These are phyloP conservation scores for Rotaria sp. DNA, from an alignment of 2,888 invertebrate genomes.

Conservation along the genomic window DNA sequence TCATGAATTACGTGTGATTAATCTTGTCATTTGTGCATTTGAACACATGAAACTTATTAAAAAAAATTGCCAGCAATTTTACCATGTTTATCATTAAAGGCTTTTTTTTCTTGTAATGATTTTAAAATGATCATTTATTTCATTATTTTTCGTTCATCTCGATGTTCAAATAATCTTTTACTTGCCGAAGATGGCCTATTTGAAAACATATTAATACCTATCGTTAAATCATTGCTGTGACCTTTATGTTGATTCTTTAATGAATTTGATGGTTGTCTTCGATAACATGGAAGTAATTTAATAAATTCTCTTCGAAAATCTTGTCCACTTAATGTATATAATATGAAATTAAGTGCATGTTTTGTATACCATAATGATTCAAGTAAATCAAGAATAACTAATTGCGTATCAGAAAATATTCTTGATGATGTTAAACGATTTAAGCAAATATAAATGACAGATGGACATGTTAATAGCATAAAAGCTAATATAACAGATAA, in stretches of 20 bases:
- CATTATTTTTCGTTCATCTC: neutral
- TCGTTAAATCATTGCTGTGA: neutral
- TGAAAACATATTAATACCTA: neutral
- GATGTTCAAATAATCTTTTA: neutral
- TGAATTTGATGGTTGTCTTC: neutral
- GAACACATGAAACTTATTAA: neutral
- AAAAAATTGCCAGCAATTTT: no score
- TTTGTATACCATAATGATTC: constrained; percentile 21
- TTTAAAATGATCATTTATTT: neutral
- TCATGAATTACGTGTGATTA: neutral
- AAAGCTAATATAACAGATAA: neutral
- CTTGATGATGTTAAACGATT: neutral
- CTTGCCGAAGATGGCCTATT: neutral
- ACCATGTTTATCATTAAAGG: neutral
- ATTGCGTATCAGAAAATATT: neutral
- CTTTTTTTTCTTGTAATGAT: neutral
- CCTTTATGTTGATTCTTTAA: neutral
- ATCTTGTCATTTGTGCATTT: neutral
- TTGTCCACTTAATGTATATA: constrained; percentile 21
- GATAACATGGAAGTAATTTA: neutral
- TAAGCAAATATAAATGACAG: constrained; percentile 16
- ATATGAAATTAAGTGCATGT: constrained; percentile 14
- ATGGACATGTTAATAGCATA: constrained; percentile 12
- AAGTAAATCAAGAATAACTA: neutral
- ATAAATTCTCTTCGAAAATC: constrained; percentile 20